These are phyloP conservation scores for Hirtodrosophila duncani DNA, from an alignment of 2,888 invertebrate genomes.

Conservation along the genomic window DNA sequence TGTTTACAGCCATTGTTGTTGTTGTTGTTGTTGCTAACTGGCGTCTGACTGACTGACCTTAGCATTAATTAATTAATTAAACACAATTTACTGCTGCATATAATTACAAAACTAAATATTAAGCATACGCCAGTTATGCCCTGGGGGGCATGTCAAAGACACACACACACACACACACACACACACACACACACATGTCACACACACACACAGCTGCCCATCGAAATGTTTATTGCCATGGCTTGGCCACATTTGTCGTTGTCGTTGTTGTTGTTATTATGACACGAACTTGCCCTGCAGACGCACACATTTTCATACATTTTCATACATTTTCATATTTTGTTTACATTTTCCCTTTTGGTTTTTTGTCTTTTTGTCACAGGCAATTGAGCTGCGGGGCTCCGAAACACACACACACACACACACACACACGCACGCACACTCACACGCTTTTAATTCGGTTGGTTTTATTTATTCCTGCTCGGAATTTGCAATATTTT, in stretches of 20 bases:
- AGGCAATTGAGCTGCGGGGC: neutral
- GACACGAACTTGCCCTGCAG: too few relatives aligned
- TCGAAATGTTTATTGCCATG: too few relatives aligned
- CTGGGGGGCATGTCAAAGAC: too few relatives aligned
- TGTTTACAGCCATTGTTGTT: neutral
- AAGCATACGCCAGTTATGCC: slow-evolving; percentile 54
- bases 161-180: slow-evolving; percentile 11
- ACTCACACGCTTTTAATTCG: neutral
- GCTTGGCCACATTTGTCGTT: too few relatives aligned
- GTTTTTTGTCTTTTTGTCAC: too few relatives aligned
- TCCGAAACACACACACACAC: slow-evolving; percentile 1
- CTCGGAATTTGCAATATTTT: too few relatives aligned
- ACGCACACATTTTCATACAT: slow-evolving; percentile 10
- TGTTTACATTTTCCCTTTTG: slow-evolving; percentile 37
- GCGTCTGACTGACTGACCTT: slow-evolving; percentile 12
- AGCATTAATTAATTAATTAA: slow-evolving; percentile 64
- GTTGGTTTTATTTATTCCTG: too few relatives aligned
- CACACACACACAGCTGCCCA: slow-evolving; percentile 2
- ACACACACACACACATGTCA: neutral
- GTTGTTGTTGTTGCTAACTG: neutral
- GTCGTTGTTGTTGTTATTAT: too few relatives aligned
- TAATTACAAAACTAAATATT: slow-evolving; percentile 59
- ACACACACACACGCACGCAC: slow-evolving; percentile 1
- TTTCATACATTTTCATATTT: slow-evolving; percentile 33
- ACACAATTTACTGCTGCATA: slow-evolving; percentile 47